phyloP scores from a whole-genome alignment of 1,140 invertebrate species.

The Ostrea edulis region DNA sequence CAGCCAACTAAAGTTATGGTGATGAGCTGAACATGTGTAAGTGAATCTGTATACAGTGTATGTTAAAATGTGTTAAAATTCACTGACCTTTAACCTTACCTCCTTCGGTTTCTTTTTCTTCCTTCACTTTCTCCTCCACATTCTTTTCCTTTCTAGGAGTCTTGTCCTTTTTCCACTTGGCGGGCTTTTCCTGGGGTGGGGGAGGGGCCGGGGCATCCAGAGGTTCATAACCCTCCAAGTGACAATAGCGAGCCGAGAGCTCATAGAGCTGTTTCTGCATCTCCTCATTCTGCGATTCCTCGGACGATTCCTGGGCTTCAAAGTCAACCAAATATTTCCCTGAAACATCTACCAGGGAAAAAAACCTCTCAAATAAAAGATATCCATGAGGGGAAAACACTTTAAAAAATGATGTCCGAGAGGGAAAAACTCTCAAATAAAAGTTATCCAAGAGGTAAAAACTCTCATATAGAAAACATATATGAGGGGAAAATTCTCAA shows the following conservation, averaged over 20 bases:
- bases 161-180: slow-evolving; percentile 45
- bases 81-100: neutral
- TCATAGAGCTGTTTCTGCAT: slow-evolving; percentile 91
- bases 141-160: slow-evolving; percentile 30
- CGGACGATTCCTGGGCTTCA: slow-evolving; percentile 82
- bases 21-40: too few relatives aligned
- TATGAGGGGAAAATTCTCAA: too few relatives aligned
- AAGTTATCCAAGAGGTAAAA: too few relatives aligned
- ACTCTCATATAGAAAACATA: too few relatives aligned
- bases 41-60: too few relatives aligned
- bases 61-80: too few relatives aligned
- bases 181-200: slow-evolving; percentile 50
- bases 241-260: slow-evolving; percentile 81
- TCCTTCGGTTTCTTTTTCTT: slow-evolving; percentile 46
- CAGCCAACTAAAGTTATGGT: too few relatives aligned
- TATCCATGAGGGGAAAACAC: too few relatives aligned
- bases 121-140: slow-evolving; percentile 54
- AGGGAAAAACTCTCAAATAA: too few relatives aligned
- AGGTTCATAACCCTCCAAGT: slow-evolving; percentile 70
- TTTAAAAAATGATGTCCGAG: too few relatives aligned
- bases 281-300: slow-evolving; percentile 84
- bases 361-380: too few relatives aligned
- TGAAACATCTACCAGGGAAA: slow-evolving; percentile 80
- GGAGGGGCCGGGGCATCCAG: slow-evolving; percentile 66
- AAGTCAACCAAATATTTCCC: slow-evolving; percentile 93